Conservation (phyloP, 1,140 invertebrate genomes). For the Drosophila hydei region DNA sequence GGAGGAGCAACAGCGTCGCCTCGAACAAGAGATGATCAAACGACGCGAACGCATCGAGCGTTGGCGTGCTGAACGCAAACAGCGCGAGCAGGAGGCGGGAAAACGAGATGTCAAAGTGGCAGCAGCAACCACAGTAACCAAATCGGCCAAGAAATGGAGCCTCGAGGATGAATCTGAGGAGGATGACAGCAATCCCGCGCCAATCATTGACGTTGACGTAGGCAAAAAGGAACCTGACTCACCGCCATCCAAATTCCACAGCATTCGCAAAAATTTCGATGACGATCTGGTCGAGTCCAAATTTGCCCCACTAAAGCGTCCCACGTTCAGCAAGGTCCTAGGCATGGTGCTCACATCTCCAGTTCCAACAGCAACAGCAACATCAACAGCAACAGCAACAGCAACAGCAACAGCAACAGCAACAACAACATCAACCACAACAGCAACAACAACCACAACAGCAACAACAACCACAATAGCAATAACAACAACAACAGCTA, state of each 20-base stretch:
- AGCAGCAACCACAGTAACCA: conserved; percentile 65
- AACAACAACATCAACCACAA: background rate
- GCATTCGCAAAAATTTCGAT: conserved; percentile 85
- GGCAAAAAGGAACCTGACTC: conserved; percentile 69
- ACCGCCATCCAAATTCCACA: conserved; percentile 75
- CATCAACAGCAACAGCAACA: background rate
- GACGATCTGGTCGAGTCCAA: conserved; percentile 86
- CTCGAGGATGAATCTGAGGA: conserved; percentile 95
- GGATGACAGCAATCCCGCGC: conserved; percentile 84
- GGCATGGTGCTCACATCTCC: conserved; percentile 39
- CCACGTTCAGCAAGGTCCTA: conserved; percentile 63
- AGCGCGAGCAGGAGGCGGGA: conserved; percentile 91
- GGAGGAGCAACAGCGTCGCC: conserved; percentile 93
- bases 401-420: background rate
- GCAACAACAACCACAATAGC: conserved; percentile 1
- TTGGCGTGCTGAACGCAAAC: conserved; percentile 95
- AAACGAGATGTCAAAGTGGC: conserved; percentile 87
- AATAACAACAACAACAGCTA: background rate
- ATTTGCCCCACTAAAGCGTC: conserved; percentile 63
- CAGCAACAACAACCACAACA: background rate
- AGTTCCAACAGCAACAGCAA: background rate
- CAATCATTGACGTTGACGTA: conserved; percentile 25
- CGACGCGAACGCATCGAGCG: conserved; percentile 96
- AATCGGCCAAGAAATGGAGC: conserved; percentile 93
- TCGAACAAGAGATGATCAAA: conserved; percentile 98